Evolutionary conservation across 2,888 invertebrate genomes (phyloP).

Genomic region (Serrognathus titanus): DNA sequence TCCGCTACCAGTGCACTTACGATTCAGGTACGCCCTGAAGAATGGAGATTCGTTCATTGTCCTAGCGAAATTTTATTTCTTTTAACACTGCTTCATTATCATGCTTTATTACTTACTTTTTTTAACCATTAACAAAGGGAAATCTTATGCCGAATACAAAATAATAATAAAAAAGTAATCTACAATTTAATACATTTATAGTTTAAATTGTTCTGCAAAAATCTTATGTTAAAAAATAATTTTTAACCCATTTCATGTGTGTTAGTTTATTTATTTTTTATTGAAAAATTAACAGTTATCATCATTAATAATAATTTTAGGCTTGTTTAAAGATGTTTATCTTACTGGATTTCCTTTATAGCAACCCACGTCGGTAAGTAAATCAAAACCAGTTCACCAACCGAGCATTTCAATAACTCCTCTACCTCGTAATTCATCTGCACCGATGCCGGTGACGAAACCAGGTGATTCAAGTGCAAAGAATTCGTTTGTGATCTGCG

Average conservation of each 20-base stretch:
- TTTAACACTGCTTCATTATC: neutral
- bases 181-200: too few relatives aligned
- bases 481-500: conserved; percentile 88
- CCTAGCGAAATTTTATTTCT: neutral
- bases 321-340: neutral
- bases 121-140: too few relatives aligned
- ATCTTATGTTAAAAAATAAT: too few relatives aligned
- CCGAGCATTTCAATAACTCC: conserved; percentile 91
- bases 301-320: too few relatives aligned
- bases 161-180: too few relatives aligned
- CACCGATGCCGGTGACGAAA: conserved; percentile 47
- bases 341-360: neutral
- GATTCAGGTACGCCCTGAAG: conserved; percentile 46
- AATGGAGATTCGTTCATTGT: neutral
- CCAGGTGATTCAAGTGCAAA: conserved; percentile 61
- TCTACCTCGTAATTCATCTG: conserved; percentile 66
- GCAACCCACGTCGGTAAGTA: conserved; percentile 22
- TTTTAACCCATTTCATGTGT: too few relatives aligned
- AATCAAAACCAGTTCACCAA: conserved; percentile 57
- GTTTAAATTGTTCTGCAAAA: too few relatives aligned
- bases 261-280: too few relatives aligned
- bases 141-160: neutral
- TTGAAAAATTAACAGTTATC: too few relatives aligned
- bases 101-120: too few relatives aligned
- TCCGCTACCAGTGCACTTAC: conserved; percentile 48